A percentile compares a stretch with the other conserved stretches of the same genome.
phyloP scores from a whole-genome alignment of 2,797 vertebrate species.

The Oophaga sylvatica region DNA sequence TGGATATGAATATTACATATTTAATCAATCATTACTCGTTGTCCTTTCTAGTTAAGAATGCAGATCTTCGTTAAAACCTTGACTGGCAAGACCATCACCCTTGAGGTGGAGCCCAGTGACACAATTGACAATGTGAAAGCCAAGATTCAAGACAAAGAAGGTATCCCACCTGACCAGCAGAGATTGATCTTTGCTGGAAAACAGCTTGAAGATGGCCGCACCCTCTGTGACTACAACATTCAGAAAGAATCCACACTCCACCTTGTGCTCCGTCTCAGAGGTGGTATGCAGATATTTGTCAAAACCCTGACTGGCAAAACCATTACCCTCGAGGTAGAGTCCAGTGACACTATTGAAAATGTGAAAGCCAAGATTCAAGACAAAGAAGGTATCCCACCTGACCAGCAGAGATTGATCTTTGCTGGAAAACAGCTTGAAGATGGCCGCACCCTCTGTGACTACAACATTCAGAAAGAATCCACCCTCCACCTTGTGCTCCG shows the following conservation, averaged over 20 bases:
- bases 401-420: conserved; percentile 72
- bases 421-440: conserved; percentile 67
- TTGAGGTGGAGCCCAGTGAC: conserved; percentile 36
- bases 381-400: conserved; percentile 72
- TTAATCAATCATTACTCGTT: neutral
- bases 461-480: conserved; percentile 56
- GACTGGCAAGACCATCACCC: conserved; percentile 31
- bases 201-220: conserved; percentile 46
- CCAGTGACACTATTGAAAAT: no score
- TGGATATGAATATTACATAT: neutral
- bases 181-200: conserved; percentile 69
- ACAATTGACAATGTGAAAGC: conserved; percentile 73
- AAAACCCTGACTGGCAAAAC: no score
- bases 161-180: conserved; percentile 78
- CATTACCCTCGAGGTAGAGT: no score
- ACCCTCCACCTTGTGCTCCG: conserved; percentile 25
- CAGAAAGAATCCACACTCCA: conserved; percentile 43
- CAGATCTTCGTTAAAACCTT: conserved; percentile 25
- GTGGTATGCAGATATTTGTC: no score
- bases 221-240: conserved; percentile 38
- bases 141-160: conserved; percentile 70
- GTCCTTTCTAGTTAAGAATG: conserved; percentile 14
- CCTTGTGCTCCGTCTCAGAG: conserved; percentile 9
- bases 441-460: conserved; percentile 36
- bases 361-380: conserved; percentile 65